These are phyloP conservation scores for Drosophila littoralis DNA, from an alignment of 1,140 invertebrate genomes.

Conservation along the genomic window DNA sequence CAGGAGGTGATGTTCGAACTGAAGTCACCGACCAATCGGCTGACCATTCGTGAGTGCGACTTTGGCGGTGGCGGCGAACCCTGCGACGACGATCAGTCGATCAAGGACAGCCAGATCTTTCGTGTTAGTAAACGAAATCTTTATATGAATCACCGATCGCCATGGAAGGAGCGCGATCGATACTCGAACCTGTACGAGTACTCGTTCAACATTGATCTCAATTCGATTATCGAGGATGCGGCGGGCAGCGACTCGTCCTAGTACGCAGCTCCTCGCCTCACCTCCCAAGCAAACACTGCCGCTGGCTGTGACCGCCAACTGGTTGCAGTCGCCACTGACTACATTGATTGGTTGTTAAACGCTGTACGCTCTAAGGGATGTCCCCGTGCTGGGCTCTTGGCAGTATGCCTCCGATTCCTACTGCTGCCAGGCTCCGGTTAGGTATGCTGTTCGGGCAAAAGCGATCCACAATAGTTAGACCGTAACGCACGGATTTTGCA, in stretches of 20 bases:
- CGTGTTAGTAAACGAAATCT: conserved; percentile 85
- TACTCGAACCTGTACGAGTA: conserved; percentile 84
- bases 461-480: conserved; percentile 5
- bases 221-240: conserved; percentile 84
- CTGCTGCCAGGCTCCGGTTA: conserved; percentile 58
- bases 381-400: conserved; percentile 28
- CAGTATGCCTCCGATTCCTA: conserved; percentile 42
- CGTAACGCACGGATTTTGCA: conserved; percentile 21
- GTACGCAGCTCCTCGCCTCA: conserved; percentile 72
- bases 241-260: conserved; percentile 84
- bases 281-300: conserved; percentile 37
- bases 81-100: conserved; percentile 84
- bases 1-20: conserved; percentile 83
- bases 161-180: conserved; percentile 82
- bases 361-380: conserved; percentile 55
- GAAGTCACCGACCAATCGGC: conserved; percentile 81
- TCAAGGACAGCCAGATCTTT: conserved; percentile 84
- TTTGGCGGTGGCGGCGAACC: conserved; percentile 84
- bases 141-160: conserved; percentile 84
- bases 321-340: conserved; percentile 43
- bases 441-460: conserved; percentile 17
- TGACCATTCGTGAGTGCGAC: conserved; percentile 83
- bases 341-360: conserved; percentile 69
- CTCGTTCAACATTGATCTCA: conserved; percentile 84
- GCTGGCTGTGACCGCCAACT: conserved; percentile 20